Conservation (phyloP, 2,113 vertebrate species). For the Clarias macrocephalus region DNA sequence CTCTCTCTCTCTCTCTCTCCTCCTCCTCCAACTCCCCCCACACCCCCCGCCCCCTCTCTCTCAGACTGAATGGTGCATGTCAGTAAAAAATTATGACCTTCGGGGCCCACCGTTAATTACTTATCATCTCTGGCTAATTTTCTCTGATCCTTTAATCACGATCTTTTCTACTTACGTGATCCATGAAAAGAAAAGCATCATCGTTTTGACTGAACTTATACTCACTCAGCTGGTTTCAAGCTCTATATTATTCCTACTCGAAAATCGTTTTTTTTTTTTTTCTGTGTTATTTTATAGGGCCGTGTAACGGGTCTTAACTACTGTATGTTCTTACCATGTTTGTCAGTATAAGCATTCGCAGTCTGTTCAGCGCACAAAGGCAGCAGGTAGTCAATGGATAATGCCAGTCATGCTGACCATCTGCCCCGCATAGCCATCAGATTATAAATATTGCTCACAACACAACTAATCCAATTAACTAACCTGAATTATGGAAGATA, state of each 20-base stretch:
- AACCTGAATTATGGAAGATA: not conserved
- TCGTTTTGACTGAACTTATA: not conserved
- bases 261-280: constrained; percentile 10
- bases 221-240: not conserved
- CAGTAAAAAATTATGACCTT: constrained; percentile 30
- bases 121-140: constrained; percentile 40
- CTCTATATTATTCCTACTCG: constrained; percentile 25
- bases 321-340: constrained; percentile 9
- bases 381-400: not conserved
- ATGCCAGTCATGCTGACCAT: not conserved
- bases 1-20: constrained; percentile 24
- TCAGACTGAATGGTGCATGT: constrained; percentile 2
- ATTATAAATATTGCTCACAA: not conserved
- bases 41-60: constrained; percentile 12
- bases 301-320: not conserved
- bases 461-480: not conserved
- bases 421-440: not conserved
- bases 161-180: not conserved
- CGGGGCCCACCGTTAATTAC: constrained; percentile 37
- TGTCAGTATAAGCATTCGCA: constrained; percentile 36
- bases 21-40: constrained; percentile 45
- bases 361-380: not conserved
- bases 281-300: not conserved
- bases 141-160: constrained; percentile 43
- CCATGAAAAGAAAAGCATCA: not conserved